Percentiles rank a stretch among this genome's conserved stretches.
Evolutionary conservation across 1,140 invertebrate genomes (phyloP).

Genomic region (Arion vulgaris): DNA sequence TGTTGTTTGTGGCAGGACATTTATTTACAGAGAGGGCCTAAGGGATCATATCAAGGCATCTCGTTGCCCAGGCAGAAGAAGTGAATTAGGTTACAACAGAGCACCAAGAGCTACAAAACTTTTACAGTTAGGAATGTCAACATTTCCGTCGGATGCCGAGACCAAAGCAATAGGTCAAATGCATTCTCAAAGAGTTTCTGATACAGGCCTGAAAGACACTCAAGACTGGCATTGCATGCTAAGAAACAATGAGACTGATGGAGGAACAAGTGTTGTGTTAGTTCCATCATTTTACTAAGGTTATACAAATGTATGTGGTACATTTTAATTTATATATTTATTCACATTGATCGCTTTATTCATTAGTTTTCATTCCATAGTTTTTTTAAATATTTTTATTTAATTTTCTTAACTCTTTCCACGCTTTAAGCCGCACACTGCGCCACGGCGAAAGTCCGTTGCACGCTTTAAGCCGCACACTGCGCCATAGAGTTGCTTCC

Average conservation of each 20-base stretch:
- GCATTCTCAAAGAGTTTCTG: not conserved
- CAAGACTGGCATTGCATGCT: not conserved
- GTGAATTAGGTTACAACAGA: not conserved
- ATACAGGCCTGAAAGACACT: not conserved
- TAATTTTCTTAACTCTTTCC: no score
- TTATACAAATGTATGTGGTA: no score
- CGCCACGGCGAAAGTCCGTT: no score
- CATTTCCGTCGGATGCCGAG: not conserved
- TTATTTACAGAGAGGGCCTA: constrained; percentile 41
- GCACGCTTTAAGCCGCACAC: no score
- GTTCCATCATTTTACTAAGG: constrained; percentile 53
- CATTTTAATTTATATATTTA: no score
- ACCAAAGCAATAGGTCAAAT: not conserved
- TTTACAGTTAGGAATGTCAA: not conserved
- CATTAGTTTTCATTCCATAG: no score
- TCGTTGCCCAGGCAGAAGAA: not conserved
- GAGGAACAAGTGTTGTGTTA: constrained; percentile 3
- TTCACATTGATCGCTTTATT: no score
- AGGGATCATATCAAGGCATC: constrained; percentile 51
- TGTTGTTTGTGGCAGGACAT: constrained; percentile 12
- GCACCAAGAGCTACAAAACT: not conserved
- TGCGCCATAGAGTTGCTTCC: no score
- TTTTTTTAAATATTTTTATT: no score
- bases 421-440: no score
- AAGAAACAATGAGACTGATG: not conserved